These are phyloP conservation scores for Tor tambroides DNA, from an alignment of 2,113 vertebrate genomes.

Conservation along the genomic window DNA sequence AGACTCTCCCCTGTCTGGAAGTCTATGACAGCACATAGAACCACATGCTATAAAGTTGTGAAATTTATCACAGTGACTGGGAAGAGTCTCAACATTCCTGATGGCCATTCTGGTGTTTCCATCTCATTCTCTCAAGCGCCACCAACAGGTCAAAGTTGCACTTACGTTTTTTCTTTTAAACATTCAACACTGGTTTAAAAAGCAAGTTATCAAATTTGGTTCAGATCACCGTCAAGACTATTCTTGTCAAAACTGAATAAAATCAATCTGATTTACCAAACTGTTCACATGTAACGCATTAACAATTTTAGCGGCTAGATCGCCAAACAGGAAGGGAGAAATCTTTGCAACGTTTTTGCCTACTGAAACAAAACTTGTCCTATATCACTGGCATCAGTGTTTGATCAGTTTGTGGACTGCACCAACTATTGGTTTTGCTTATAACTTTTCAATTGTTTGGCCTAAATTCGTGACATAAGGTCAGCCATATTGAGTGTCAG, in stretches of 20 bases:
- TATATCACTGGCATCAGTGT: not conserved
- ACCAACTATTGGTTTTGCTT: not conserved
- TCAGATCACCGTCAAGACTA: not conserved
- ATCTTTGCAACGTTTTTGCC: not conserved
- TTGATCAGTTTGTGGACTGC: not conserved
- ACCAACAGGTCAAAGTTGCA: not conserved
- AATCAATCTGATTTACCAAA: not conserved
- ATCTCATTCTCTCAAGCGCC: not conserved
- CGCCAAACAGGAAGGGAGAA: not conserved
- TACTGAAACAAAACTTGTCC: not conserved
- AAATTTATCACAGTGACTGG: not conserved
- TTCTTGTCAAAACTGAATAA: not conserved
- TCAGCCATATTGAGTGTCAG: not conserved
- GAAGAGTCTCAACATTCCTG: not conserved
- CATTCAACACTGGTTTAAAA: not conserved
- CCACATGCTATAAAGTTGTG: not conserved
- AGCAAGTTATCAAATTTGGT: not conserved
- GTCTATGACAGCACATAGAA: not conserved
- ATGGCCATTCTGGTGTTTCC: no score
- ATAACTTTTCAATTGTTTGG: not conserved
- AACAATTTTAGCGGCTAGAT: not conserved
- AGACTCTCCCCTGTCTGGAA: not conserved
- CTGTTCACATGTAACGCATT: not conserved
- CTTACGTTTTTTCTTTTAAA: not conserved
- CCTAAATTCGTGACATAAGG: not conserved